Conservation (phyloP, 2,797 vertebrate genomes). For the Myripristis murdjan region DNA sequence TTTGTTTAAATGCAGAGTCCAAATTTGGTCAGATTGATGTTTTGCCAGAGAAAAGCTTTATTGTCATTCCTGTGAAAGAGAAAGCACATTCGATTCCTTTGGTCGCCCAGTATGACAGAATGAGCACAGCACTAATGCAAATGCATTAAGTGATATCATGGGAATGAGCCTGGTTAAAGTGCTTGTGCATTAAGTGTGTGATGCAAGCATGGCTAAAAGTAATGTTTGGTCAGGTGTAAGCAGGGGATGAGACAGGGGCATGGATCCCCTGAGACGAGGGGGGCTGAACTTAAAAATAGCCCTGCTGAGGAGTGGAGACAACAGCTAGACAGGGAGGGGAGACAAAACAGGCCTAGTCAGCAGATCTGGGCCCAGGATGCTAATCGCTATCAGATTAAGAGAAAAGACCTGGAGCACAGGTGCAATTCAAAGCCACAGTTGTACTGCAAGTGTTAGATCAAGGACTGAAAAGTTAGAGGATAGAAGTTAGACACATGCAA, state of each 20-base stretch:
- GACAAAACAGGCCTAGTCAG: conserved; percentile 69
- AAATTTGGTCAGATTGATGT: background rate
- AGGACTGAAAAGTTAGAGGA: conserved; percentile 19
- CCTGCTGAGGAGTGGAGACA: conserved; percentile 73
- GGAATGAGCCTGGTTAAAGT: conserved; percentile 38
- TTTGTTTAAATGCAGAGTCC: conserved; percentile 34
- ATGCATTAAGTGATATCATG: conserved; percentile 8
- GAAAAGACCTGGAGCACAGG: conserved; percentile 47
- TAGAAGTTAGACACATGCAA: background rate
- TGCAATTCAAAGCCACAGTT: conserved; percentile 25
- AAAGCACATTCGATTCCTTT: conserved; percentile 15
- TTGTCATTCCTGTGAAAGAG: background rate
- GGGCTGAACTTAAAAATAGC: conserved; percentile 80
- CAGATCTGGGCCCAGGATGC: conserved; percentile 63
- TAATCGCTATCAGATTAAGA: conserved; percentile 72
- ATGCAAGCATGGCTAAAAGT: conserved; percentile 34
- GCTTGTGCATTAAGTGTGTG: conserved; percentile 30
- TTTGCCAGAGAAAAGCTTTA: conserved; percentile 14
- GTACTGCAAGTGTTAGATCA: conserved; percentile 42
- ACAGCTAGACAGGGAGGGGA: conserved; percentile 65
- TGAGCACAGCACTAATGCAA: conserved; percentile 23
- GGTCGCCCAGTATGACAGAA: conserved; percentile 19
- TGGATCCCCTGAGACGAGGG: conserved; percentile 58
- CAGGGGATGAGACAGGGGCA: conserved; percentile 50
- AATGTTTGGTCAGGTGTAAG: conserved; percentile 57